phyloP scores from a whole-genome alignment of 2,888 invertebrate species.

The Thereva unica region DNA sequence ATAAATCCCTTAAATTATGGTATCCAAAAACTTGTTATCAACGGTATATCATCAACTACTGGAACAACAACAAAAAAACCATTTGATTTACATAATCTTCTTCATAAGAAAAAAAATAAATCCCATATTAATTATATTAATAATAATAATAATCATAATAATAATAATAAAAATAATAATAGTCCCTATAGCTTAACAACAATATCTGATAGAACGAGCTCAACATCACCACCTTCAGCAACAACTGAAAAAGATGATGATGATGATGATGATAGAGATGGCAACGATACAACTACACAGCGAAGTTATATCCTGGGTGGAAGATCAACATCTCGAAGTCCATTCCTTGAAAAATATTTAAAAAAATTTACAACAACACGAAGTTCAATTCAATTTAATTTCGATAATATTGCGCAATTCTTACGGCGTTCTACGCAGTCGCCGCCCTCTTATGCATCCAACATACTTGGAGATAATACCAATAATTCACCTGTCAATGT shows the following conservation, averaged over 20 bases:
- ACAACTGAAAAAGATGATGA: conserved; percentile 17
- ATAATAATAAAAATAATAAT: conserved; percentile 13
- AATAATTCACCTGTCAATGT: conserved; percentile 51
- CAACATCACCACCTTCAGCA: conserved; percentile 33
- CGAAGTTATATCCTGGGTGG: conserved; percentile 44
- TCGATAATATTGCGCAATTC: conserved; percentile 55
- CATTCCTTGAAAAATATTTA: conserved; percentile 55
- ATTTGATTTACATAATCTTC: conserved; percentile 20
- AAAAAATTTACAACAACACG: conserved; percentile 61
- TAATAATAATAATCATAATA: neutral
- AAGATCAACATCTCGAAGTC: conserved; percentile 46
- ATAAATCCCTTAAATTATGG: neutral
- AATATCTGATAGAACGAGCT: conserved; percentile 31
- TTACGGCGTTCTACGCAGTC: conserved; percentile 38
- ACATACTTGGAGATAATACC: conserved; percentile 59
- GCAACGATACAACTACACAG: conserved; percentile 42
- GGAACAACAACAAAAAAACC: conserved; percentile 20
- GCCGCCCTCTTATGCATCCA: conserved; percentile 58
- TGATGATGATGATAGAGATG: conserved; percentile 41
- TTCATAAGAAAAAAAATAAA: conserved; percentile 4
- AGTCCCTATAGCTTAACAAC: conserved; percentile 17
- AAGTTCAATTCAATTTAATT: conserved; percentile 60
- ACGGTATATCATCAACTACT: conserved; percentile 32
- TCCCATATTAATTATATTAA: no score
- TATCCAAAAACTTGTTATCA: no score